Evolutionary conservation across 1,140 invertebrate species (phyloP).

Genomic region (Mya arenaria): DNA sequence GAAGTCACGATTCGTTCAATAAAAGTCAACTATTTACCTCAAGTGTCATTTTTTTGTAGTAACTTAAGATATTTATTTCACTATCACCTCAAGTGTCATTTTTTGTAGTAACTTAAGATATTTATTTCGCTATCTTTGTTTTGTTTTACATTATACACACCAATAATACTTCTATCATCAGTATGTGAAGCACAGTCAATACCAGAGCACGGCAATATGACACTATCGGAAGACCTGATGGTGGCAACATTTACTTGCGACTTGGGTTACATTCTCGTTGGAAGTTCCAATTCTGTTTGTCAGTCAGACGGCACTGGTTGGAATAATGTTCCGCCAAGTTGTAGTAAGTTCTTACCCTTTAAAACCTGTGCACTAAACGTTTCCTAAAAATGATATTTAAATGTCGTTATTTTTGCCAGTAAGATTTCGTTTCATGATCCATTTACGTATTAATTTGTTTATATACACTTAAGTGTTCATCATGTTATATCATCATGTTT

Average conservation of each 20-base stretch:
- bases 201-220: slow-evolving; percentile 6
- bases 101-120: too few species aligned
- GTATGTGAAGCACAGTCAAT: slow-evolving; percentile 13
- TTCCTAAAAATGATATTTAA: too few species aligned
- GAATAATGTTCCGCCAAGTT: slow-evolving; percentile 14
- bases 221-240: neutral
- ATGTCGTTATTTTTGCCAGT: too few species aligned
- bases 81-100: neutral
- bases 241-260: slow-evolving; percentile 9
- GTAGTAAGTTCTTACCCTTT: slow-evolving; percentile 16
- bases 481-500: too few species aligned
- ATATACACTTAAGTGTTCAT: too few species aligned
- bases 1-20: too few species aligned
- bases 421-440: too few species aligned
- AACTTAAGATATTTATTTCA: too few species aligned
- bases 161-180: slow-evolving; percentile 1
- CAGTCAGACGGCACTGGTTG: slow-evolving; percentile 29
- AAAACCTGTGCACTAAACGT: too few species aligned
- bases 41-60: too few species aligned
- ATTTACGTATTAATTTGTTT: too few species aligned
- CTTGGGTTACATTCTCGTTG: slow-evolving; percentile 17
- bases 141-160: neutral
- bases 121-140: neutral
- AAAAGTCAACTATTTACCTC: too few species aligned
- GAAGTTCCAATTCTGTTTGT: neutral